Evolutionary conservation across 2,113 vertebrate species (phyloP), one percentile per base, ranked within the genome.

Genomic region (Labrus mixtus): DNA sequence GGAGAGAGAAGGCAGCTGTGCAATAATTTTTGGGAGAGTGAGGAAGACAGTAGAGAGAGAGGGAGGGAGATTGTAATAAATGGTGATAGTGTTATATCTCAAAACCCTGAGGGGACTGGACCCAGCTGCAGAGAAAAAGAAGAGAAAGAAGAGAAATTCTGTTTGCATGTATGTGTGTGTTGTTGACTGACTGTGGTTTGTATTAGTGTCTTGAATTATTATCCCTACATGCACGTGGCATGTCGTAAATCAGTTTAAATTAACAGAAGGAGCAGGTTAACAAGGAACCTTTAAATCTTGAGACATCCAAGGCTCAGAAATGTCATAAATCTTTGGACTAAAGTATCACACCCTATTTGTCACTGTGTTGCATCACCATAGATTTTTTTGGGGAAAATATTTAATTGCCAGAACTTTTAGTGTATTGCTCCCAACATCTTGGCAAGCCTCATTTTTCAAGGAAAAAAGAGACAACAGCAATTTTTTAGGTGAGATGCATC

Each of bases 71-170:
- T 72, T 41, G 54, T 82, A 79, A 84, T 81, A 81, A 79, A 81
- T 77, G 68, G 62, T 85, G 82, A 79, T 78, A 20, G 69, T 83
- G 85, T 79, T 74, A 79, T 67, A 68, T 83, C 85, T 86, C 60
- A 29, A 59, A 70, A 62, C 25, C 85, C 82, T 9, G 64, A 58
- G 74, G 85, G 78, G 36, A 73, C 33, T 23, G 65, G 75, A 61
- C 62, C 1, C 83, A 85, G 77, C 85, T 87, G 85, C 66, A 78
- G 53, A 74, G 68, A 57, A 60, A 53, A 61, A 69, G 68, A 23
- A 63, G 59, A 66, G 41, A 53, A 58, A 50, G 43, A 20, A 71
- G 59, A 78, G 10, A 79, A 45, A 74, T 65, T 4, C 25, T 48
- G 9, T 58, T 29, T 82, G 16, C 20, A 36, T 53, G 36, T 56